Conservation (phyloP, 1,140 invertebrate species). For the Papilio polytes region DNA sequence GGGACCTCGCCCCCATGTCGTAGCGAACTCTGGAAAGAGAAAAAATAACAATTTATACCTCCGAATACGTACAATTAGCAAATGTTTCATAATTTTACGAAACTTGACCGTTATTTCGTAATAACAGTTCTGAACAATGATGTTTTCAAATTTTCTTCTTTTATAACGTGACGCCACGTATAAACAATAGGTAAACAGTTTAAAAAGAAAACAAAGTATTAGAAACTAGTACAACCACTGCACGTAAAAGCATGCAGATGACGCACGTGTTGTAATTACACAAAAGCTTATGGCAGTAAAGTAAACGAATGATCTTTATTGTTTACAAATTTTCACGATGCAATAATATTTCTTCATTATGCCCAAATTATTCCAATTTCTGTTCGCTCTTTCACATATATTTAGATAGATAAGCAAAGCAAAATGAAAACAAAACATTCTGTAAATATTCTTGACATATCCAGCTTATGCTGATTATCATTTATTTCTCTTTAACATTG, state of each 20-base stretch:
- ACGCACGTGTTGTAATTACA: conserved; percentile 1
- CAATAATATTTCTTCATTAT: not conserved
- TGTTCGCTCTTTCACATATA: not conserved
- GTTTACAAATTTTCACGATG: not conserved
- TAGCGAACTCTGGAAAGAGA: conserved; percentile 78
- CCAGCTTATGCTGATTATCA: too few relatives aligned
- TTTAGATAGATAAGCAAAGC: not conserved
- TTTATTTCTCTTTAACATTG: too few relatives aligned
- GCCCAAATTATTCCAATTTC: conserved; percentile 22
- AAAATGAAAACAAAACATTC: too few relatives aligned
- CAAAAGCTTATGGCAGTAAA: not conserved
- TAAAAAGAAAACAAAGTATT: conserved; percentile 18
- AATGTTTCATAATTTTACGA: conserved; percentile 29
- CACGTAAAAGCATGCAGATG: conserved; percentile 10
- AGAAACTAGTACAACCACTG: conserved; percentile 1
- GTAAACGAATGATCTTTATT: not conserved
- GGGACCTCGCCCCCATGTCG: conserved; percentile 79
- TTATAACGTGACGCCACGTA: conserved; percentile 14
- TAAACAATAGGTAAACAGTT: conserved; percentile 27
- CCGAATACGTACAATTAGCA: conserved; percentile 9
- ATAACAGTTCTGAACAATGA: conserved; percentile 41
- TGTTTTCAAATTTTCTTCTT: conserved; percentile 34
- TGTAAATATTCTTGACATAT: too few relatives aligned
- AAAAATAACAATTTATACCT: conserved; percentile 45
- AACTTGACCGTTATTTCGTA: conserved; percentile 36